Conservation (phyloP, 2,888 invertebrate species). For the Lacanobia wlatinum region DNA sequence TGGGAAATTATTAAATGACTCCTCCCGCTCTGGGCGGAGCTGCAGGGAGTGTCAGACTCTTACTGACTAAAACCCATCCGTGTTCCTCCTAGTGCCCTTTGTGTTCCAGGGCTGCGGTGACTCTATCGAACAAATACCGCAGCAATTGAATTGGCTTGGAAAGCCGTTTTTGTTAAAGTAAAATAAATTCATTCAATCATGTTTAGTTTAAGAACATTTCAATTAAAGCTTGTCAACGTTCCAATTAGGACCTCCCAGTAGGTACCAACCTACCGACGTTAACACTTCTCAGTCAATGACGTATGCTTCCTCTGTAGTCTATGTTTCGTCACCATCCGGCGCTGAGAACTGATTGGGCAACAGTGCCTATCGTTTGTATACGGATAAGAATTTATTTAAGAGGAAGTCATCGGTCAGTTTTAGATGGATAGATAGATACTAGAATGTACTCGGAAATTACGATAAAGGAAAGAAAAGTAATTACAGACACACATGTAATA, state of each 20-base stretch:
- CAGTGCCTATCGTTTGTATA: constrained; percentile 1
- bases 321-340: constrained; percentile 43
- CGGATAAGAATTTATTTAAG: constrained; percentile 30
- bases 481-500: background rate
- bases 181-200: too few species aligned
- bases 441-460: constrained; percentile 4
- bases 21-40: too few species aligned
- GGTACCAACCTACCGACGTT: background rate
- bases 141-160: too few species aligned
- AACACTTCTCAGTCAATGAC: constrained; percentile 25
- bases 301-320: constrained; percentile 43
- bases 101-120: too few species aligned
- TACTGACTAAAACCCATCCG: too few species aligned
- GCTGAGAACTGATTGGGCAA: constrained; percentile 28
- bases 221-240: constrained; percentile 7
- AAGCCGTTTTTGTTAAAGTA: too few species aligned
- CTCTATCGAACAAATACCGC: too few species aligned
- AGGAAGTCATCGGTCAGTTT: constrained; percentile 31
- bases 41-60: too few species aligned
- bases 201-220: too few species aligned
- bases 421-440: background rate
- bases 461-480: background rate
- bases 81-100: too few species aligned
- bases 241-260: constrained; percentile 18
- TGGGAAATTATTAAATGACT: too few species aligned